A percentile compares a stretch with the other conserved stretches of the same genome.
These are phyloP conservation scores for Colletes gigas DNA, from an alignment of 1,140 invertebrate genomes.

Conservation along the genomic window DNA sequence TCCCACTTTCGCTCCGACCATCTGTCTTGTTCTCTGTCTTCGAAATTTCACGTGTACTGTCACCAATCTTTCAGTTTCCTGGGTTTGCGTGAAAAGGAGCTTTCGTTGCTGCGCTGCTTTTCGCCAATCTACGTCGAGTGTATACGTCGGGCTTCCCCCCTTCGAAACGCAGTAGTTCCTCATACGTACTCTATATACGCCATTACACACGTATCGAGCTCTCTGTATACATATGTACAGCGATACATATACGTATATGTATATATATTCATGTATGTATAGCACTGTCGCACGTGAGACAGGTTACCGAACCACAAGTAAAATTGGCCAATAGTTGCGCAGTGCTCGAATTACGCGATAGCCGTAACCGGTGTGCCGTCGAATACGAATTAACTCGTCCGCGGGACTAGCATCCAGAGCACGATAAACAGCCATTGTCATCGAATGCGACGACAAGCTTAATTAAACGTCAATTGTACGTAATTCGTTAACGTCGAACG, in stretches of 20 bases:
- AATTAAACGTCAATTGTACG: constrained; percentile 6
- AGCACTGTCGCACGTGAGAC: constrained; percentile 48
- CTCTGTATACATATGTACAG: constrained; percentile 16
- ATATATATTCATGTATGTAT: constrained; percentile 32
- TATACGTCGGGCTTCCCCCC: constrained; percentile 66
- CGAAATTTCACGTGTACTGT: constrained; percentile 55
- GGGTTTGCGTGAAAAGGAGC: constrained; percentile 77
- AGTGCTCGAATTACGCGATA: constrained; percentile 69
- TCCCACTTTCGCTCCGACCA: background rate
- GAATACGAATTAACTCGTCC: background rate
- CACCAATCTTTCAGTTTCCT: constrained; percentile 68
- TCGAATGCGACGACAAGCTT: background rate
- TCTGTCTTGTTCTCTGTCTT: constrained; percentile 46
- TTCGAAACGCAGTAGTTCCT: constrained; percentile 59
- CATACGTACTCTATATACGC: constrained; percentile 54
- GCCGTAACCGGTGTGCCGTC: constrained; percentile 31
- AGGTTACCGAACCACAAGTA: constrained; percentile 51
- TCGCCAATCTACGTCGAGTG: constrained; percentile 76
- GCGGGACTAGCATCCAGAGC: background rate
- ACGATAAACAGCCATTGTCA: constrained; percentile 20
- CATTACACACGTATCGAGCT: constrained; percentile 58
- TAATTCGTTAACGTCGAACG: background rate
- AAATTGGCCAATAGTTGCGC: constrained; percentile 80
- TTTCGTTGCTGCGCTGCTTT: constrained; percentile 80
- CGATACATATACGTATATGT: constrained; percentile 23